These are phyloP conservation scores for Microtus richardsoni DNA, from an alignment of 2,113 vertebrate species.

Conservation along the genomic window DNA sequence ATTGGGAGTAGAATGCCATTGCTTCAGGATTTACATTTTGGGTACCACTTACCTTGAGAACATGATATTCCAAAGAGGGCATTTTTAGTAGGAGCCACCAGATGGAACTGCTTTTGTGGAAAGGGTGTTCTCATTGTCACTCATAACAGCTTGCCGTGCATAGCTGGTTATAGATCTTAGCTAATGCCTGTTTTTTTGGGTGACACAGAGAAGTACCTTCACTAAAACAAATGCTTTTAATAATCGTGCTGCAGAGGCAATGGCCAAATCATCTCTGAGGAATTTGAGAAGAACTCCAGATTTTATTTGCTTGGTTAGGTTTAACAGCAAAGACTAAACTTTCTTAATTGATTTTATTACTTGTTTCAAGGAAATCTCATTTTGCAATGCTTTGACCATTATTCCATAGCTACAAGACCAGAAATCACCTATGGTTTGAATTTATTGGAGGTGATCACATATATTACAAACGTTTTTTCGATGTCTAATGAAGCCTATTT, in stretches of 20 bases:
- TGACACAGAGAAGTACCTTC: background rate
- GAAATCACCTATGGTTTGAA: conserved; percentile 67
- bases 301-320: conserved; percentile 65
- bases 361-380: conserved; percentile 69
- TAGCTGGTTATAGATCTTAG: background rate
- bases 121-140: background rate
- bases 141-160: background rate
- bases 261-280: conserved; percentile 18
- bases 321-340: conserved; percentile 67
- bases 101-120: background rate
- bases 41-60: background rate
- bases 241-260: conserved; percentile 9
- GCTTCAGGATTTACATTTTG: fast-evolving
- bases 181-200: background rate
- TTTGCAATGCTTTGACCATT: conserved; percentile 69
- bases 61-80: background rate
- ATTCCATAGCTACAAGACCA: conserved; percentile 47
- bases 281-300: conserved; percentile 43
- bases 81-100: background rate
- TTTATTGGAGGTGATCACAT: conserved; percentile 72
- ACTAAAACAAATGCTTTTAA: conserved; percentile 63
- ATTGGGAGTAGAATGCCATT: background rate
- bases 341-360: conserved; percentile 79
- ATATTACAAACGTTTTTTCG: conserved; percentile 62
- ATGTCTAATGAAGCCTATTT: conserved; percentile 55